A percentile compares a stretch with the other conserved stretches of the same genome.
Conservation (phyloP, 92 coral and sea anemone genomes). For the Porites lobata region DNA sequence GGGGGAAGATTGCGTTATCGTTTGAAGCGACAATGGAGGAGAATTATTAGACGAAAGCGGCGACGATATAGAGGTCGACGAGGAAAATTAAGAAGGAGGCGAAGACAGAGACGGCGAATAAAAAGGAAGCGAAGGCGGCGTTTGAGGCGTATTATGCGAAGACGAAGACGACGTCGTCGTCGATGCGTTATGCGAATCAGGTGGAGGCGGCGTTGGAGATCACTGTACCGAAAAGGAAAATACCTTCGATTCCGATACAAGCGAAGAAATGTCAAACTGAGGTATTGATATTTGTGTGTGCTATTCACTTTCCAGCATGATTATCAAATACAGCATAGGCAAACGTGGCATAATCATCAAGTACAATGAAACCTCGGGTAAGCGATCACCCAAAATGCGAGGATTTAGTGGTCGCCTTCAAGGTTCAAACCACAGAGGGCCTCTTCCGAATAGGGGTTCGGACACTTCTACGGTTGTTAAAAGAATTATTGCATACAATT, state of each 20-base stretch:
- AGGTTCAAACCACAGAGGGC: too few species aligned
- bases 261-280: background rate
- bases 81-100: conserved; percentile 7
- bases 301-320: too few species aligned
- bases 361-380: too few species aligned
- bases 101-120: conserved; percentile 15
- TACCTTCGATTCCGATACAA: background rate
- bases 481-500: too few species aligned
- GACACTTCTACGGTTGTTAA: too few species aligned
- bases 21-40: background rate
- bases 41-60: conserved; percentile 11
- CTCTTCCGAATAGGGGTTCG: too few species aligned
- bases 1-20: background rate
- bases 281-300: background rate
- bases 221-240: conserved; percentile 16
- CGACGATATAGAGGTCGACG: conserved; percentile 16
- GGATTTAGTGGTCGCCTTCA: too few species aligned
- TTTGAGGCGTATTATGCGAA: conserved; percentile 23
- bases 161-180: conserved; percentile 32
- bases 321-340: too few species aligned
- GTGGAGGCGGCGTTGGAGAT: conserved; percentile 20
- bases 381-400: too few species aligned
- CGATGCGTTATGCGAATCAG: background rate
- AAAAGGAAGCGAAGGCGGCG: conserved; percentile 6
- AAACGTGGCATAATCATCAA: too few species aligned